phyloP scores from a whole-genome alignment of 2,888 invertebrate species.

The Podotricha telesiphe region DNA sequence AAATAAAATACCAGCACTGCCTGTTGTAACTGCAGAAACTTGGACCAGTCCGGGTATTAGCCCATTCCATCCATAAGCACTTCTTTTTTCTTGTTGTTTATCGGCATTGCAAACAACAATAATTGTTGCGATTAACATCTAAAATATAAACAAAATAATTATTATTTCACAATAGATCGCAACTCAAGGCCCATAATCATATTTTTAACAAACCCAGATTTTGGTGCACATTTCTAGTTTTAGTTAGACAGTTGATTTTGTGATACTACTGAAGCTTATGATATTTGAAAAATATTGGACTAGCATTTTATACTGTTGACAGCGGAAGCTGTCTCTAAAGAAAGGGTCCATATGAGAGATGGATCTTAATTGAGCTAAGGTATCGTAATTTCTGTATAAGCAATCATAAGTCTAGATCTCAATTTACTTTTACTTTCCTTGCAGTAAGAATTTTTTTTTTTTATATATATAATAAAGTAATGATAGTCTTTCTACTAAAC shows the following conservation, averaged over 20 bases:
- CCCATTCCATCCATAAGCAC: slow-evolving; percentile 54
- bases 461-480: not conserved
- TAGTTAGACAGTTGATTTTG: slow-evolving; percentile 2
- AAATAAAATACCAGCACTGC: slow-evolving; percentile 35
- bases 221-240: slow-evolving; percentile 57
- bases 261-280: slow-evolving; percentile 47
- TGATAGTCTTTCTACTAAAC: not conserved
- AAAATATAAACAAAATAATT: slow-evolving; percentile 29
- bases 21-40: slow-evolving; percentile 34
- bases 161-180: not conserved
- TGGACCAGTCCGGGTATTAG: slow-evolving; percentile 48
- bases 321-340: slow-evolving; percentile 66
- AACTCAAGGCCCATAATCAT: no score
- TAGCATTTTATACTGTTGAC: slow-evolving; percentile 68
- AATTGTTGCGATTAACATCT: slow-evolving; percentile 50
- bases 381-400: slow-evolving; percentile 17
- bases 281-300: slow-evolving; percentile 46
- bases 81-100: slow-evolving; percentile 63
- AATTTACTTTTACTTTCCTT: slow-evolving; percentile 33
- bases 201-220: slow-evolving; percentile 59
- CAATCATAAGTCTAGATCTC: slow-evolving; percentile 24
- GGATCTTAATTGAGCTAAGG: slow-evolving; percentile 46
- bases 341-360: slow-evolving; percentile 62
- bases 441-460: not conserved
- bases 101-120: slow-evolving; percentile 49